phyloP scores from a whole-genome alignment of 2,113 vertebrate genomes.

The Synodontis membranacea region DNA sequence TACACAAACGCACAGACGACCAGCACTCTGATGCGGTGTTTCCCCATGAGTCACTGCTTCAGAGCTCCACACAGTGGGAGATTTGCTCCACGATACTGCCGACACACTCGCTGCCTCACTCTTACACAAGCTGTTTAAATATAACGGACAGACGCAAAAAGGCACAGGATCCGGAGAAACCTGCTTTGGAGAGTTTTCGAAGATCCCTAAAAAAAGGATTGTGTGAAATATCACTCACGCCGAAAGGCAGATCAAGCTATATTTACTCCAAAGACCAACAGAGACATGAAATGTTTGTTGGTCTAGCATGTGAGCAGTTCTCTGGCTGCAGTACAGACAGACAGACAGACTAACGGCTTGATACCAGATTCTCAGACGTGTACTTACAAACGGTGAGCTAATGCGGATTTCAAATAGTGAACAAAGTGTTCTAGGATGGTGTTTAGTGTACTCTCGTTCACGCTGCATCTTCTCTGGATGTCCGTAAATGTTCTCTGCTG shows the following conservation, averaged over 20 bases:
- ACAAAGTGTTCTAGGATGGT: neutral
- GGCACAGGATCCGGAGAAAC: neutral
- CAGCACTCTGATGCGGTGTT: neutral
- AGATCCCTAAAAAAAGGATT: conserved; percentile 1
- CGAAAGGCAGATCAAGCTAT: conserved; percentile 26
- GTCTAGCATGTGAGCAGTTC: conserved; percentile 15
- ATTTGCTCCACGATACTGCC: neutral
- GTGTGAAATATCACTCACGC: conserved; percentile 44
- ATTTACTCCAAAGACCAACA: conserved; percentile 39
- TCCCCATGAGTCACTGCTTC: conserved; percentile 24
- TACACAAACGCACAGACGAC: neutral
- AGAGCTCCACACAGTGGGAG: conserved; percentile 15
- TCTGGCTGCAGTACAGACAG: conserved; percentile 58
- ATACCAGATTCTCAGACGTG: neutral
- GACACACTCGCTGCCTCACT: neutral
- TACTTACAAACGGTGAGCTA: neutral
- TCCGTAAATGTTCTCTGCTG: neutral
- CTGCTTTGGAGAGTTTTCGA: conserved; percentile 7
- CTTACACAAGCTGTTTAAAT: conserved; percentile 31
- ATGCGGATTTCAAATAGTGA: neutral
- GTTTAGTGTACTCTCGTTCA: neutral
- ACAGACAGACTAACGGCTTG: conserved; percentile 57
- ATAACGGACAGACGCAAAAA: conserved; percentile 27
- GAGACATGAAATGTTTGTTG: conserved; percentile 43
- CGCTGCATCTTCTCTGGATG: neutral